Evolutionary conservation across 2,888 invertebrate species (phyloP).

Genomic region (Hirtodrosophila cameraria): DNA sequence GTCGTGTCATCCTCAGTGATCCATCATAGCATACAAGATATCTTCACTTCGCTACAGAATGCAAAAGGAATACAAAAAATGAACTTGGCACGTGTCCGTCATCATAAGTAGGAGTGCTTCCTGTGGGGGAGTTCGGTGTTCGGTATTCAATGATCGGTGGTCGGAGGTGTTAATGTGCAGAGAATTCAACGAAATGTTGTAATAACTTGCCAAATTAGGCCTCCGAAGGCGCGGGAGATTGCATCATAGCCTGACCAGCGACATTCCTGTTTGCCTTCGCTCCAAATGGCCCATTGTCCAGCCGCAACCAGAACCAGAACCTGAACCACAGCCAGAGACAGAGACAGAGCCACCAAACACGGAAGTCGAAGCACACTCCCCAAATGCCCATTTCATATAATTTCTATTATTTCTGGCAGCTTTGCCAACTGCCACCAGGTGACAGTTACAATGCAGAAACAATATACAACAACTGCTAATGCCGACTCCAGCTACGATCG

Average conservation of each 20-base stretch:
- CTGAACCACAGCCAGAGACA: slow-evolving; percentile 2
- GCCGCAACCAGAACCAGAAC: neutral
- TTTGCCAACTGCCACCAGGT: slow-evolving; percentile 73
- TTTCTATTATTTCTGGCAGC: slow-evolving; percentile 76
- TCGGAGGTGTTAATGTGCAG: slow-evolving; percentile 49
- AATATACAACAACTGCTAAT: slow-evolving; percentile 67
- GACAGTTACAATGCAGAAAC: slow-evolving; percentile 77
- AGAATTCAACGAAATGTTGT: slow-evolving; percentile 52
- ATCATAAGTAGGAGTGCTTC: slow-evolving; percentile 47
- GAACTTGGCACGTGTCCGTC: slow-evolving; percentile 75
- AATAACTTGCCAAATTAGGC: slow-evolving; percentile 68
- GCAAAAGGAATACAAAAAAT: slow-evolving; percentile 48
- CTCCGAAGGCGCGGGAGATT: slow-evolving; percentile 44
- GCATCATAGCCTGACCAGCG: slow-evolving; percentile 39
- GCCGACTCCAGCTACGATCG: slow-evolving; percentile 38
- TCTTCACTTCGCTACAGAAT: slow-evolving; percentile 21
- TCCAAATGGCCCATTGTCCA: slow-evolving; percentile 70
- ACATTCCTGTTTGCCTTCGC: slow-evolving; percentile 25
- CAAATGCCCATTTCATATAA: slow-evolving; percentile 76
- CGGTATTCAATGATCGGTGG: no score
- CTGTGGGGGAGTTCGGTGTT: slow-evolving; percentile 39
- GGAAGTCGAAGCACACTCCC: slow-evolving; percentile 73
- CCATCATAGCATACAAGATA: slow-evolving; percentile 67
- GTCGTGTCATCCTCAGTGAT: slow-evolving; percentile 74
- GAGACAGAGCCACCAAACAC: slow-evolving; percentile 54